These are phyloP conservation scores for Yponomeuta sedellus DNA, from an alignment of 2,888 invertebrate genomes.

Conservation along the genomic window DNA sequence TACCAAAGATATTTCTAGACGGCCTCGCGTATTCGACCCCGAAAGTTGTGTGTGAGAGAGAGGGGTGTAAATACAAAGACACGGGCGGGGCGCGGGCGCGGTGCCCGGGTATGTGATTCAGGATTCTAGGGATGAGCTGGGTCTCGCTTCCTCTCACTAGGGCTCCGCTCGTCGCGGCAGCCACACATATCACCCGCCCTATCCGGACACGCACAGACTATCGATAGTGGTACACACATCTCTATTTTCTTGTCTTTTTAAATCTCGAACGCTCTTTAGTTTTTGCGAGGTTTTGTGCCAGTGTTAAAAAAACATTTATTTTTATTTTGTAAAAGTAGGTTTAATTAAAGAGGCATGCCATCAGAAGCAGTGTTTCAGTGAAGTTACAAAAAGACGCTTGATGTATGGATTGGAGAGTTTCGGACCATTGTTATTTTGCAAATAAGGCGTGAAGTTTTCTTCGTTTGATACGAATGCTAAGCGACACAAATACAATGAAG, in stretches of 20 bases:
- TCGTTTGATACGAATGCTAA: neutral
- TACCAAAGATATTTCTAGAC: conserved; percentile 10
- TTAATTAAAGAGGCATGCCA: neutral
- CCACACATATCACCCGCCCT: conserved; percentile 46
- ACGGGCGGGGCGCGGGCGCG: conserved; percentile 36
- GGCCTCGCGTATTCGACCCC: conserved; percentile 8
- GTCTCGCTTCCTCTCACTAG: conserved; percentile 72
- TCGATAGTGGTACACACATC: conserved; percentile 34
- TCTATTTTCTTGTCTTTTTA: conserved; percentile 20
- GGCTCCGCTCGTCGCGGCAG: conserved; percentile 65
- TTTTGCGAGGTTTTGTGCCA: conserved; percentile 5
- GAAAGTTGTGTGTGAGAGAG: conserved; percentile 58
- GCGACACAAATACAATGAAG: conserved; percentile 48
- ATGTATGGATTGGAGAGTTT: neutral
- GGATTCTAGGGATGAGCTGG: conserved; percentile 77
- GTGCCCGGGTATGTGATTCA: conserved; percentile 67
- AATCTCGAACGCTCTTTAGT: conserved; percentile 6
- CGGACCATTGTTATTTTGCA: neutral
- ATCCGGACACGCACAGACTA: conserved; percentile 31
- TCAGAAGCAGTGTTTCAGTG: neutral
- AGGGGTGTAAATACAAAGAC: conserved; percentile 60
- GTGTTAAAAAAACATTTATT: conserved; percentile 3
- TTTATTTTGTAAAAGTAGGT: neutral
- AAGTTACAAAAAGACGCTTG: neutral
- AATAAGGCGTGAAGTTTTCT: neutral